phyloP scores from a whole-genome alignment of 2,888 invertebrate genomes.

The Amphipoea oculea region DNA sequence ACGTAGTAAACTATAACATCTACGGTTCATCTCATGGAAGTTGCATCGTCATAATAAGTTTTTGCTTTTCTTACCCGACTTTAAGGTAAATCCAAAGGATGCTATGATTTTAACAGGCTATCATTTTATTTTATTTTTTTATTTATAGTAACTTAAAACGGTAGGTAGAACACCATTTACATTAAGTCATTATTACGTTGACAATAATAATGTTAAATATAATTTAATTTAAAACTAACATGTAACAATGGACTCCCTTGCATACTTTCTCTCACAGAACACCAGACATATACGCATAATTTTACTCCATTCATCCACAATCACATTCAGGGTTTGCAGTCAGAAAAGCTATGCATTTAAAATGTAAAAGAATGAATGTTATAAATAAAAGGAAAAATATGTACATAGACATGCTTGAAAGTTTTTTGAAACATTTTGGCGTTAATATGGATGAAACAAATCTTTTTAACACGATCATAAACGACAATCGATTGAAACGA shows the following conservation, averaged over 20 bases:
- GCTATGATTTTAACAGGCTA: not conserved
- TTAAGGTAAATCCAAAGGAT: not conserved
- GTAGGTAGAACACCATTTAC: not conserved
- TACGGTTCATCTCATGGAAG: not conserved
- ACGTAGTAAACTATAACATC: not conserved
- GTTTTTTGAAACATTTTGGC: not conserved
- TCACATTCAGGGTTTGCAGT: too few relatives aligned
- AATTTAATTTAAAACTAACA: not conserved
- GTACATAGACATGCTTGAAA: not conserved
- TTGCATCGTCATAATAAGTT: not conserved
- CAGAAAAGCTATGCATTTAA: not conserved
- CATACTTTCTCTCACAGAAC: not conserved
- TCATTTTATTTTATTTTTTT: not conserved
- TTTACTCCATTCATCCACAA: too few relatives aligned
- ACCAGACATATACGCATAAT: not conserved
- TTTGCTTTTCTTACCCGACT: not conserved
- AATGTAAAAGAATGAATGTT: not conserved
- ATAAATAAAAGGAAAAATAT: not conserved
- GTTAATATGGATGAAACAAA: not conserved
- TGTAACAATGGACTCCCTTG: too few relatives aligned
- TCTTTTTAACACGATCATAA: not conserved
- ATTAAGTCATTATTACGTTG: not conserved
- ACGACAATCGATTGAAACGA: too few relatives aligned
- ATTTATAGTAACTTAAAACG: not conserved
- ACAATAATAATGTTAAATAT: not conserved